Conservation (phyloP, 2,888 invertebrate genomes). For the Pyrgus malvae region DNA sequence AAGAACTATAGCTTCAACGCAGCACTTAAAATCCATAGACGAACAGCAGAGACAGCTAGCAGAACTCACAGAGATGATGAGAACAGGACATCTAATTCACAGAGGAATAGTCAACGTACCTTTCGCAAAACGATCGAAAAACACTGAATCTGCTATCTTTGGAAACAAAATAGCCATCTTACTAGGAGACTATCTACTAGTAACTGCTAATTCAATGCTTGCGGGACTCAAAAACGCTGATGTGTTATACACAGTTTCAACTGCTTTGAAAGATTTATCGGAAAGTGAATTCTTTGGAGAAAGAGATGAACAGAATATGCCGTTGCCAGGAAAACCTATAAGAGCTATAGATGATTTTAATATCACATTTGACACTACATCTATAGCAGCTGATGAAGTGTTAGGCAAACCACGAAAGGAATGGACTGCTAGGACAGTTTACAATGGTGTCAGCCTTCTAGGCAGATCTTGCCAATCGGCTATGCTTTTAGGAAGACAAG, state of each 20-base stretch:
- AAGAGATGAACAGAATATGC: constrained; percentile 88
- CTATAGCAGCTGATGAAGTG: constrained; percentile 62
- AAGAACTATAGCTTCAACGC: constrained; percentile 79
- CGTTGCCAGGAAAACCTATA: constrained; percentile 85
- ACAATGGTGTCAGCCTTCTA: constrained; percentile 84
- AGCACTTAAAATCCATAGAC: constrained; percentile 80
- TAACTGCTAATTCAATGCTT: constrained; percentile 90
- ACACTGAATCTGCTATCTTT: constrained; percentile 85
- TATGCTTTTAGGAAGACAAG: constrained; percentile 88
- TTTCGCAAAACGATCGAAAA: constrained; percentile 78
- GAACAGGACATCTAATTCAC: constrained; percentile 92
- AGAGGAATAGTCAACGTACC: constrained; percentile 80
- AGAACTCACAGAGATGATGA: constrained; percentile 92
- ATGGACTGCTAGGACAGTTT: constrained; percentile 87
- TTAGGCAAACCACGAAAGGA: constrained; percentile 84
- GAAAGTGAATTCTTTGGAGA: constrained; percentile 92
- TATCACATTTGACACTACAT: constrained; percentile 63
- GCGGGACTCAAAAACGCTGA: constrained; percentile 87
- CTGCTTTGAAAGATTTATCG: constrained; percentile 89
- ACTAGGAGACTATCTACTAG: constrained; percentile 92
- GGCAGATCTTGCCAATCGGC: constrained; percentile 92
- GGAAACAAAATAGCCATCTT: constrained; percentile 94
- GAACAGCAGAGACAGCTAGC: constrained; percentile 71
- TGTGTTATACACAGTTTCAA: constrained; percentile 90
- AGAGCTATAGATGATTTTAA: constrained; percentile 53